Conservation (phyloP, 2,113 vertebrate species). For the Colius striatus region DNA sequence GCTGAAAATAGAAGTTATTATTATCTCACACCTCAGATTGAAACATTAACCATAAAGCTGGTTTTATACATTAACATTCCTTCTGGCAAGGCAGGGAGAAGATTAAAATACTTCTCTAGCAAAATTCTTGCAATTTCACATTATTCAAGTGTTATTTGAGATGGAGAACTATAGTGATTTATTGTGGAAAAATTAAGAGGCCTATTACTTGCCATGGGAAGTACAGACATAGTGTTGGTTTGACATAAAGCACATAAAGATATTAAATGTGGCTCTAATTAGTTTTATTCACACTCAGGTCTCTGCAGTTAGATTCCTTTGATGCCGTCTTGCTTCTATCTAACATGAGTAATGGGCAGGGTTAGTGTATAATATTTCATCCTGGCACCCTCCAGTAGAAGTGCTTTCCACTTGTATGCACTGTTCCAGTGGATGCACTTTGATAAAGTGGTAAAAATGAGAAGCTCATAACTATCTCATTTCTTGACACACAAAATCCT, state of each 20-base stretch:
- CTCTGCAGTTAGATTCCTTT: constrained; percentile 51
- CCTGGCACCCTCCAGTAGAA: constrained; percentile 53
- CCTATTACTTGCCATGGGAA: constrained; percentile 14
- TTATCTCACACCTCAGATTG: not conserved
- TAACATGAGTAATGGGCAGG: constrained; percentile 66
- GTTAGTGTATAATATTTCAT: constrained; percentile 67
- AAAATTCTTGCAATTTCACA: constrained; percentile 15
- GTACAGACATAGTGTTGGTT: constrained; percentile 22
- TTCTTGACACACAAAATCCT: constrained; percentile 42
- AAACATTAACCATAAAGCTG: constrained; percentile 4
- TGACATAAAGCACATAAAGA: constrained; percentile 62
- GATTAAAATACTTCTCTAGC: constrained; percentile 2
- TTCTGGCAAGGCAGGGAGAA: constrained; percentile 18
- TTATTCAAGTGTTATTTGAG: not conserved
- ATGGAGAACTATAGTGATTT: constrained; percentile 13
- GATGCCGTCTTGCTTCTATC: constrained; percentile 45
- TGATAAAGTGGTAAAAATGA: constrained; percentile 55
- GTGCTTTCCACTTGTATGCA: constrained; percentile 40
- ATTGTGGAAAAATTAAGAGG: constrained; percentile 43
- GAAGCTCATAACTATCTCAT: constrained; percentile 22
- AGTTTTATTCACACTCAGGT: constrained; percentile 34
- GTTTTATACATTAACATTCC: constrained; percentile 4
- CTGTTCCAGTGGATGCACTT: constrained; percentile 48
- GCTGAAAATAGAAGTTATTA: constrained; percentile 17
- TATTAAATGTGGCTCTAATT: constrained; percentile 63